Base-by-base conservation (phyloP, 2,888 invertebrate species). In the Caenorhabditis imperialis region DNA sequence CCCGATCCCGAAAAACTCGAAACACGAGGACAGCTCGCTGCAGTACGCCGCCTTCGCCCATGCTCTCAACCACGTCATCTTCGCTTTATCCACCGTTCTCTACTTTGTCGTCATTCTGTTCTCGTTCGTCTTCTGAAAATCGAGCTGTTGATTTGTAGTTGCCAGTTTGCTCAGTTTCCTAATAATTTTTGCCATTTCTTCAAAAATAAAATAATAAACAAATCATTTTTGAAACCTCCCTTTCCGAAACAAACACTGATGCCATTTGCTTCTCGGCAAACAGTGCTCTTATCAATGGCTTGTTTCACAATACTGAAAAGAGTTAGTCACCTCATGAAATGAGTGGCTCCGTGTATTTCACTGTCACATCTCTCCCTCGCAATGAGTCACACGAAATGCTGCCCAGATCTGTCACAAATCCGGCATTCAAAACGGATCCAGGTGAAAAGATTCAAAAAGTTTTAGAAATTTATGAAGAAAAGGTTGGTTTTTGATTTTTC, bases 381-480 rank as follows among this genome's bases (percentile, higher is more conserved):
- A 22, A 89, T 96, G 95, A 83, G 95, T 90, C 93, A 94, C 94
- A 12, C 95, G 95, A 89, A 96, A 96, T 3, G 95, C 91, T 22
- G 95, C 90, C 0, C 95, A 95, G 88, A 95, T 95, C 35, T 94
- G 93, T 81, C 94, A 94, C 1, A 94, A 94, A 58, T 94, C 94
- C 10, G 93, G 93, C 93, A 95, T 93, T 7, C 94, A 92, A 78
- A 92, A 90, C 90, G 4, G 8, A 14, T 20, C 42, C 5, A 92
- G 90, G 84, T 92, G 92, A 81, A 91, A 91, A 75, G 91, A 89
- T 42, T 91, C 90, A 69, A 73, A 48, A n/a, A 63, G 48, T 69
- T 14, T 22, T 69, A 18, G 5, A 25, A 7, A 40, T 40, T 14
- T 60, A 69, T 20, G 69, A 69, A 23, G 16, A 35, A 4, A 47